Conservation (phyloP, 2,113 vertebrate genomes). For the Sturnira hondurensis region DNA sequence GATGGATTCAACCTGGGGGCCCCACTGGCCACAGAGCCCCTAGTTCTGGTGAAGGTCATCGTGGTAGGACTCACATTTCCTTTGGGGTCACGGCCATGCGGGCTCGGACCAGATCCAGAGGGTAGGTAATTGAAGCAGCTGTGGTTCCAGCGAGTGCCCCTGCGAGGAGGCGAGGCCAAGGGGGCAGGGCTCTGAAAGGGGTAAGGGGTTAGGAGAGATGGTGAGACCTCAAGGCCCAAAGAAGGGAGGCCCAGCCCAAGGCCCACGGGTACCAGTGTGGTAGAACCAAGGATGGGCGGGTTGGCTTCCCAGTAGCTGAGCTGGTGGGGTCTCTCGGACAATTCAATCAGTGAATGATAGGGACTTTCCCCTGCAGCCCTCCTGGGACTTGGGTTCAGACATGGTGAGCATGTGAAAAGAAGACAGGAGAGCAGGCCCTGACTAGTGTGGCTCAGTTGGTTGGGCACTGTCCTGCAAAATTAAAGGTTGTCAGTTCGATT, state of each 20-base stretch:
- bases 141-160: slow-evolving; percentile 94
- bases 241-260: not conserved
- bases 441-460: too few species aligned
- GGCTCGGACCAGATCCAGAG: slow-evolving; percentile 97
- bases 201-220: not conserved
- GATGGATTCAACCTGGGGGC: not conserved
- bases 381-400: not conserved
- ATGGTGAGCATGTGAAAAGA: not conserved
- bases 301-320: not conserved
- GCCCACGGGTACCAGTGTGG: not conserved
- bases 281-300: not conserved
- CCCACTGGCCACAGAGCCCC: not conserved
- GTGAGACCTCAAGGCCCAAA: not conserved
- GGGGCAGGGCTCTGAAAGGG: slow-evolving; percentile 87
- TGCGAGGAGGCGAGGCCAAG: slow-evolving; percentile 91
- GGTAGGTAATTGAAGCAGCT: slow-evolving; percentile 93
- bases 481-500: too few species aligned
- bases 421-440: not conserved
- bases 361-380: not conserved
- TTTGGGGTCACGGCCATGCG: slow-evolving; percentile 98
- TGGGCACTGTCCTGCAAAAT: too few species aligned
- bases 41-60: not conserved
- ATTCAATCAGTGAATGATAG: not conserved
- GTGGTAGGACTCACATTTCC: slow-evolving; percentile 91
- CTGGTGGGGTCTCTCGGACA: not conserved